Base-by-base conservation (phyloP, 1,140 invertebrate genomes). In the Fopius arisanus region DNA sequence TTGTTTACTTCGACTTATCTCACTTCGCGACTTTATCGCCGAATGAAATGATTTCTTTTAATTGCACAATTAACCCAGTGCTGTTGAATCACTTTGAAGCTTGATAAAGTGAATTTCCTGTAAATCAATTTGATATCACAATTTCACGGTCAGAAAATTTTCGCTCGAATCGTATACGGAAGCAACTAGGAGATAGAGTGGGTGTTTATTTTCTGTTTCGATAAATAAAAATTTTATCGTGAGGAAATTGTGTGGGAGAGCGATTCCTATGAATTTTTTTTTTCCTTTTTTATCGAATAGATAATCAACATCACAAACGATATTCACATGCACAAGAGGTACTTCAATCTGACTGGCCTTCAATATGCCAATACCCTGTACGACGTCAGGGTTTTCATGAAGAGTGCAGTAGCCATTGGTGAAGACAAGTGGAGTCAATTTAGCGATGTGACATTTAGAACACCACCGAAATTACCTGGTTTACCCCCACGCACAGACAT, bases 351-450 rank as follows among this genome's bases (percentile, higher is more conserved):
- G 41, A 90, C 88, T 1, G 85, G 88, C 70, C 81, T 94, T 14
- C 85, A 90, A 63, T 93, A 92, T 83, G 90, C 93, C 1, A 90
- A 93, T 80, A 89, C 90, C 62, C 84, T 89, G 59, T 94, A 93
- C 85, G 92, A 94, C 77, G 89, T 94, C 9, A 86, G 92, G 72
- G 90, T 94, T 37, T 91, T 88, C 29, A 88, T 93, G 72, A 91
- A 88, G 74, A 88, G 85, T 76, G 90, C 91, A 5, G 73, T 82
- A 7, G 85, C 86, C 6, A 82, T 79, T 41, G 88, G 89, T 16
- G 84, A 89, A 26, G 81, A 90, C 19, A 90, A 90, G 80, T 93
- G 92, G 92, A 93, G 93, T 33, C 80, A 91, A 48, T 91, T 90
- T 74, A 88, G 88, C 40, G 89, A 86, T 19, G 78, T 89, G 37